Evolutionary conservation across 2,113 vertebrate species (phyloP).

Genomic region (Eurystomus gularis): DNA sequence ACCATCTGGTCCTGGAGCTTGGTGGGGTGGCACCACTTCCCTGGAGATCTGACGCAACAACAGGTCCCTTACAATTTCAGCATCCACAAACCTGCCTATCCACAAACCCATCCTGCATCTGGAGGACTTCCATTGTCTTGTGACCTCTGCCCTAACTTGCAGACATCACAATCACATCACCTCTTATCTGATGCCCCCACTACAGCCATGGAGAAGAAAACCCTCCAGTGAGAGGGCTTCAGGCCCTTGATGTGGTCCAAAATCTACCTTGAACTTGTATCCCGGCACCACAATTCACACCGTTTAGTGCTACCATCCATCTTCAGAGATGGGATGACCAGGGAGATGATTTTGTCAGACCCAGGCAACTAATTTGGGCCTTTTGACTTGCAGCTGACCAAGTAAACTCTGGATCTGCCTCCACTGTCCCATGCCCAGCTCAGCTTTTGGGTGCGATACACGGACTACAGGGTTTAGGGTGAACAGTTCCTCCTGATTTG

Average conservation of each 20-base stretch:
- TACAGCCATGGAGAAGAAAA: neutral
- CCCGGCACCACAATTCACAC: accelerated
- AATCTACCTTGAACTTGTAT: neutral
- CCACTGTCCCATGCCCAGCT: neutral
- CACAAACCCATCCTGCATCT: neutral
- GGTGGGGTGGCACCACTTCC: accelerated
- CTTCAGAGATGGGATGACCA: neutral
- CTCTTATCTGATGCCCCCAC: neutral
- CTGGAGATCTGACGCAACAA: neutral
- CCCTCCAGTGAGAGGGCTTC: neutral
- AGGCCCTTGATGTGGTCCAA: neutral
- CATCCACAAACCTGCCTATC: neutral
- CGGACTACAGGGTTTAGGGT: neutral
- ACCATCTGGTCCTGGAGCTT: neutral
- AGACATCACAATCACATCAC: neutral
- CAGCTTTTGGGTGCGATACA: neutral
- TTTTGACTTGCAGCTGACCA: neutral
- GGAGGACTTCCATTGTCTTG: neutral
- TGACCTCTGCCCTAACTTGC: neutral
- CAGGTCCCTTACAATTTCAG: accelerated
- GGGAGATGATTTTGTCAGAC: neutral
- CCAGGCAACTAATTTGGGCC: too few relatives aligned
- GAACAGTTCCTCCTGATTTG: neutral
- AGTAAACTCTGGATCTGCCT: neutral
- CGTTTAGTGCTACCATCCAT: neutral